A percentile compares a stretch with the other conserved stretches of the same genome.
Conservation (phyloP, 2,797 vertebrate genomes). For the Petrocephalus sullivani region DNA sequence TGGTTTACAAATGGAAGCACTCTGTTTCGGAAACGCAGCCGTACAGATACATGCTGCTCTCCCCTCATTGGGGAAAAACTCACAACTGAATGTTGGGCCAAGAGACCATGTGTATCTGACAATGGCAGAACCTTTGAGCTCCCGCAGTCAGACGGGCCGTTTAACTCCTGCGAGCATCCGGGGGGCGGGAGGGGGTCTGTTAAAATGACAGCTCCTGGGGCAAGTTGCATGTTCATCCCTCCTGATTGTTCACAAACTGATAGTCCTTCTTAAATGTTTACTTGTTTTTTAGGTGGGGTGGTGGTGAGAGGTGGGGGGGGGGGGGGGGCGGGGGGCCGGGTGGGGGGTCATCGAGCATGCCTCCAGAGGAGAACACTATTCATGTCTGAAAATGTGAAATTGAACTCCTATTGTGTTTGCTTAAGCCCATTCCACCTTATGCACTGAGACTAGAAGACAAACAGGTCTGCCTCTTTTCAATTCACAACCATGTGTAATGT, state of each 20-base stretch:
- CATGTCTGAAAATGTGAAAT: not conserved
- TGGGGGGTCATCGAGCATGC: no score
- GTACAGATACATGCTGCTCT: not conserved
- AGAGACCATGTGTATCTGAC: slow-evolving; percentile 40
- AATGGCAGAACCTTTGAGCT: slow-evolving; percentile 41
- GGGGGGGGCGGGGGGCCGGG: no score
- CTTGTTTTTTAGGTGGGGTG: not conserved
- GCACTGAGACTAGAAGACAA: no score
- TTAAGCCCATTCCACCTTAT: not conserved
- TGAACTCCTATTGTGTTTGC: not conserved
- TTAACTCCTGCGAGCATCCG: slow-evolving; percentile 55
- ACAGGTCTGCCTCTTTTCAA: not conserved
- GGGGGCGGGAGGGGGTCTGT: slow-evolving; percentile 40
- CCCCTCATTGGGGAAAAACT: not conserved
- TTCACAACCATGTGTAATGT: not conserved
- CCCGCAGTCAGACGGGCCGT: slow-evolving; percentile 54
- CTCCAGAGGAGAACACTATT: not conserved
- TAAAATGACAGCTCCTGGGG: slow-evolving; percentile 59
- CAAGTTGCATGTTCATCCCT: slow-evolving; percentile 62
- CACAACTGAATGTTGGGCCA: not conserved
- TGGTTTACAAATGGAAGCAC: not conserved
- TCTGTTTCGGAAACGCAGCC: not conserved
- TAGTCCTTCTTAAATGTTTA: slow-evolving; percentile 64
- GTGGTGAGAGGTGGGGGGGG: no score
- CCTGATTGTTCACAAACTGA: slow-evolving; percentile 61